A percentile compares a stretch with the other conserved stretches of the same genome.
These are phyloP conservation scores for Cervus canadensis DNA, from an alignment of 2,113 vertebrate species.

Conservation along the genomic window DNA sequence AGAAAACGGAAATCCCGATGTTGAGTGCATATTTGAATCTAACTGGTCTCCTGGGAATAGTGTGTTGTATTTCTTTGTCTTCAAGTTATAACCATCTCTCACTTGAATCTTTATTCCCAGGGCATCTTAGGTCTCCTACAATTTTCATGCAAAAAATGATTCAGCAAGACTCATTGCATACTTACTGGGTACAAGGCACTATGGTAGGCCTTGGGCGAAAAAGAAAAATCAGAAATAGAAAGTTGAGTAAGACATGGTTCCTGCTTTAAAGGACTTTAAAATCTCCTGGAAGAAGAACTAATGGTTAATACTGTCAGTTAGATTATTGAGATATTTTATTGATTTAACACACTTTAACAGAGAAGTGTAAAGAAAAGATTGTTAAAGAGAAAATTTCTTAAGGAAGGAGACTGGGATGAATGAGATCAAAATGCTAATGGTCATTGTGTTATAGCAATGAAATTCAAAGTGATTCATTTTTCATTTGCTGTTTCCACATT, in stretches of 20 bases:
- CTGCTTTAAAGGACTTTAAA: slow-evolving; percentile 17
- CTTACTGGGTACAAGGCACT: background rate
- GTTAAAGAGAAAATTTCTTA: background rate
- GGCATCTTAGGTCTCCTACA: background rate
- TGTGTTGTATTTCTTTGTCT: background rate
- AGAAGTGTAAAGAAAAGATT: background rate
- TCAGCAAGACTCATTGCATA: background rate
- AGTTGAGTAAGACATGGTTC: background rate
- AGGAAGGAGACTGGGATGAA: background rate
- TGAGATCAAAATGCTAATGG: background rate
- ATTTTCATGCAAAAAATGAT: slow-evolving; percentile 42
- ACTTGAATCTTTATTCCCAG: slow-evolving; percentile 39
- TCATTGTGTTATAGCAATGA: no score
- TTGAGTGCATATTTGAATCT: background rate
- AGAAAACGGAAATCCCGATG: background rate
- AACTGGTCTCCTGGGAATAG: background rate
- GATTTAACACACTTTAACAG: slow-evolving; percentile 1
- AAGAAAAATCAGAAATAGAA: slow-evolving; percentile 17
- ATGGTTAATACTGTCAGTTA: background rate
- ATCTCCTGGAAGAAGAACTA: background rate
- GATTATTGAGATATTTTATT: background rate
- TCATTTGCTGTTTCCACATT: background rate
- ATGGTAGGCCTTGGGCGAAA: background rate
- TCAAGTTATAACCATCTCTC: slow-evolving; percentile 47
- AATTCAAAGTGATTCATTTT: background rate